phyloP scores from a whole-genome alignment of 2,797 vertebrate genomes.

The Buceros bicornis region DNA sequence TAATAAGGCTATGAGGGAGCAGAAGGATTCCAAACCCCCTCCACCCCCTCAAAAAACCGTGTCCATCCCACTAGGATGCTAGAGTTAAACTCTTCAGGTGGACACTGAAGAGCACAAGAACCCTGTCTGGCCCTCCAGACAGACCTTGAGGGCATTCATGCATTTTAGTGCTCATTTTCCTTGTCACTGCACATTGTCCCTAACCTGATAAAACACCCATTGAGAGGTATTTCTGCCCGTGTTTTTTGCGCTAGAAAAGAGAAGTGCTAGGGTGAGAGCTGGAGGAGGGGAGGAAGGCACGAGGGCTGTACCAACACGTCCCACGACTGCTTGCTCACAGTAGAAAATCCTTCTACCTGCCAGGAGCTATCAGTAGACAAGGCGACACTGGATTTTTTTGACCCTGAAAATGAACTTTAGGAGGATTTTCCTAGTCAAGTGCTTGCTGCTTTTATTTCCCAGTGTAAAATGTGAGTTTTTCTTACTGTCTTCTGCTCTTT shows the following conservation, averaged over 20 bases:
- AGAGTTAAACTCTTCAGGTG: not conserved
- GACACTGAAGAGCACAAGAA: accelerated
- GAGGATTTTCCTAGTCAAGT: constrained; percentile 56
- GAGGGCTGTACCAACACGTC: not conserved
- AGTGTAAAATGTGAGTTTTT: constrained; percentile 68
- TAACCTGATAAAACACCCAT: not conserved
- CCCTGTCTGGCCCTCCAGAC: not conserved
- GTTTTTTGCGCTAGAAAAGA: not conserved
- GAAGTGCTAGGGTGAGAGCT: not conserved
- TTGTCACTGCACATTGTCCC: accelerated
- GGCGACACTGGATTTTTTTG: not conserved
- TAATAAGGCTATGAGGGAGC: not conserved
- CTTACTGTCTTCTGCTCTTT: not conserved
- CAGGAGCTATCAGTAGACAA: not conserved
- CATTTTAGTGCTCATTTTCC: not conserved
- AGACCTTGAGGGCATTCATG: not conserved
- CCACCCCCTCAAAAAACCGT: accelerated
- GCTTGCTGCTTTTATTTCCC: constrained; percentile 52
- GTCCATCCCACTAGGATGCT: not conserved
- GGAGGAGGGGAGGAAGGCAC: constrained; percentile 25
- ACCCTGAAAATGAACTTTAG: constrained; percentile 59
- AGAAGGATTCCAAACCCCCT: not conserved
- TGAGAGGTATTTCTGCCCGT: not conserved
- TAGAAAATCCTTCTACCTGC: not conserved
- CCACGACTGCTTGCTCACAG: not conserved